phyloP scores from a whole-genome alignment of 2,888 invertebrate species.

The Cheilosia scutellata region DNA sequence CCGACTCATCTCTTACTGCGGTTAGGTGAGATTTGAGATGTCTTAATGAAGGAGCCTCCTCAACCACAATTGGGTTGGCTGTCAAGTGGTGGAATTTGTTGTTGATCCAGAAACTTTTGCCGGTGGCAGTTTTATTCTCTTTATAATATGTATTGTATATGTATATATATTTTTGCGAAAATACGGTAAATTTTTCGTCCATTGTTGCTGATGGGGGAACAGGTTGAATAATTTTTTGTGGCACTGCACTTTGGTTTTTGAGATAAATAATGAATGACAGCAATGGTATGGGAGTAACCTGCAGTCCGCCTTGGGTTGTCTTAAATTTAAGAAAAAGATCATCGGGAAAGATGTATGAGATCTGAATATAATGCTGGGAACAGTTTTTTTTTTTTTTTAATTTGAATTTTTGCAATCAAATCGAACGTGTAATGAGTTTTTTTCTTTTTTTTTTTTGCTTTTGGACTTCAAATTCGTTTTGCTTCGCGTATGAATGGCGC shows the following conservation, averaged over 20 bases:
- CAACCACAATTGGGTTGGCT: constrained; percentile 40
- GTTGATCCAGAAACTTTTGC: constrained; percentile 66
- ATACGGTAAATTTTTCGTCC: constrained; percentile 34
- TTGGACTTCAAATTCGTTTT: constrained; percentile 46
- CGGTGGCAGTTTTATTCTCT: constrained; percentile 42
- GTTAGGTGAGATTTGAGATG: constrained; percentile 23
- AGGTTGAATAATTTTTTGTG: constrained; percentile 39
- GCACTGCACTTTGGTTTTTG: not conserved
- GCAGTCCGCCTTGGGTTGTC: constrained; percentile 8
- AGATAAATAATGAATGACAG: constrained; percentile 55
- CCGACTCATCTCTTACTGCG: constrained; percentile 13
- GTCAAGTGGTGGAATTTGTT: constrained; percentile 65
- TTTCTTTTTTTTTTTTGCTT: constrained; percentile 26
- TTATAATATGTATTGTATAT: not conserved
- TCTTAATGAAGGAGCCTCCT: constrained; percentile 54
- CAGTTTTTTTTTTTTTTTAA: constrained; percentile 10
- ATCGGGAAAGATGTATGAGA: constrained; percentile 15
- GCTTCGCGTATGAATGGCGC: constrained; percentile 25
- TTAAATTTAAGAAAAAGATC: not conserved
- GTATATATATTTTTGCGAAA: not conserved
- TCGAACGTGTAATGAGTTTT: constrained; percentile 54
- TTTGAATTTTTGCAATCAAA: constrained; percentile 30
- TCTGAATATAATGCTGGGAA: constrained; percentile 35
- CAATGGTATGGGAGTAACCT: constrained; percentile 18
- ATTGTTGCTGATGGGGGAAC: constrained; percentile 35